Evolutionary conservation across 2,888 invertebrate genomes (phyloP).

Genomic region (Apotomis turbidana): DNA sequence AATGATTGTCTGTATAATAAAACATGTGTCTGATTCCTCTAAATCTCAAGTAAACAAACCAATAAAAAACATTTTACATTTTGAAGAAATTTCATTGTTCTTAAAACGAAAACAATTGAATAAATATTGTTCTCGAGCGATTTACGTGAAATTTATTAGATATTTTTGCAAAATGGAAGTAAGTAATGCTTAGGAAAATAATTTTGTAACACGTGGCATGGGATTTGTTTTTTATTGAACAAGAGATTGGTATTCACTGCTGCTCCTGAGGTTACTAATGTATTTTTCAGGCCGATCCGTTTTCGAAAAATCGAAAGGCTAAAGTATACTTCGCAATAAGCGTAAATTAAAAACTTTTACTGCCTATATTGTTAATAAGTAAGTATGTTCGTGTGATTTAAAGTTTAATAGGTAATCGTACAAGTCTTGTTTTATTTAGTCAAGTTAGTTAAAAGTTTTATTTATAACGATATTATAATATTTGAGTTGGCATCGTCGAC

Average conservation of each 20-base stretch:
- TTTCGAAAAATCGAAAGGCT: neutral
- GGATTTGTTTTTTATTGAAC: neutral
- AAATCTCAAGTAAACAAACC: neutral
- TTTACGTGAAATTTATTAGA: neutral
- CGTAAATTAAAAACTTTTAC: constrained; percentile 10
- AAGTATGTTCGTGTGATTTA: neutral
- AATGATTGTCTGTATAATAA: too few relatives aligned
- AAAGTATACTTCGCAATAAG: constrained; percentile 9
- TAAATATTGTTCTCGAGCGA: neutral
- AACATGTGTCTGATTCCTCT: too few relatives aligned
- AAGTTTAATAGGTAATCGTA: neutral
- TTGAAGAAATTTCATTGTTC: neutral
- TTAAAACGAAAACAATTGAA: neutral
- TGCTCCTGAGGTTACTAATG: neutral
- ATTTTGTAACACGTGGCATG: too few relatives aligned
- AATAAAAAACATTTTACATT: neutral
- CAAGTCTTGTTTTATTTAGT: neutral
- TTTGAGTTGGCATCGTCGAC: neutral
- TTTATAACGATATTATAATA: neutral
- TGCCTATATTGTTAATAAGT: constrained; percentile 28
- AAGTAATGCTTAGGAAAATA: too few relatives aligned
- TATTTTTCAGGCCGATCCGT: neutral
- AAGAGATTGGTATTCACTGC: neutral
- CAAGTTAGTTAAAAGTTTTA: neutral
- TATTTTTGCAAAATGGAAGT: too few relatives aligned